Percentiles rank a stretch among this genome's conserved stretches.
Conservation (phyloP, 2,797 vertebrate species). For the Fringilla coelebs region DNA sequence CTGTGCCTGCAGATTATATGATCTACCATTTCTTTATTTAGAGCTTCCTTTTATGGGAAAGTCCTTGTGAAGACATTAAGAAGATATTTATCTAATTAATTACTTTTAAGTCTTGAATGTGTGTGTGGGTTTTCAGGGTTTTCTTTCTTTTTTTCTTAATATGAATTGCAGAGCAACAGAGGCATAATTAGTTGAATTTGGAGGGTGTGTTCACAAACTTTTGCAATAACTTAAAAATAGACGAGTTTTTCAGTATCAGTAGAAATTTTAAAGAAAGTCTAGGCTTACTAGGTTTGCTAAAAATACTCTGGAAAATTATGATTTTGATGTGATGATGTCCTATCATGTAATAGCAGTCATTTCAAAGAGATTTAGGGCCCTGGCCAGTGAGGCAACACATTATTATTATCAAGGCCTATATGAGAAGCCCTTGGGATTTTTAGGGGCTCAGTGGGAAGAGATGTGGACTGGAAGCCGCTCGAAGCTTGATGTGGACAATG, state of each 20-base stretch:
- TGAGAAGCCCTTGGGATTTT: background rate
- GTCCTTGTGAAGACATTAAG: background rate
- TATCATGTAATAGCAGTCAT: background rate
- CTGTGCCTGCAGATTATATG: background rate
- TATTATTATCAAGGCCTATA: background rate
- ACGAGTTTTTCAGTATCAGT: background rate
- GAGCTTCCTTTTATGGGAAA: background rate
- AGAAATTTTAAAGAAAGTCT: background rate
- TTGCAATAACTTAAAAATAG: background rate
- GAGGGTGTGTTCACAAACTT: background rate
- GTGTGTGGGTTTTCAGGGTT: background rate
- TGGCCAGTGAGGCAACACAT: background rate
- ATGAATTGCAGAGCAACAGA: background rate
- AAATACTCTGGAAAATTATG: background rate
- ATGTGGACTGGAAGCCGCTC: background rate
- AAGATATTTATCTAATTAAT: background rate
- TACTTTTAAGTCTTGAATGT: background rate
- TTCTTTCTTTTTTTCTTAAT: background rate
- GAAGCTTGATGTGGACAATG: rapidly evolving
- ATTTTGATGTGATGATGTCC: background rate
- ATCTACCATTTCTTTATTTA: background rate
- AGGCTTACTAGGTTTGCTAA: background rate
- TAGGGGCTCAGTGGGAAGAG: background rate
- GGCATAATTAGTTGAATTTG: background rate
- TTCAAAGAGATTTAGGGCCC: background rate